Percentiles rank a stretch among this genome's conserved stretches.
Evolutionary conservation across 2,113 vertebrate genomes (phyloP).

Genomic region (Suncus etruscus): DNA sequence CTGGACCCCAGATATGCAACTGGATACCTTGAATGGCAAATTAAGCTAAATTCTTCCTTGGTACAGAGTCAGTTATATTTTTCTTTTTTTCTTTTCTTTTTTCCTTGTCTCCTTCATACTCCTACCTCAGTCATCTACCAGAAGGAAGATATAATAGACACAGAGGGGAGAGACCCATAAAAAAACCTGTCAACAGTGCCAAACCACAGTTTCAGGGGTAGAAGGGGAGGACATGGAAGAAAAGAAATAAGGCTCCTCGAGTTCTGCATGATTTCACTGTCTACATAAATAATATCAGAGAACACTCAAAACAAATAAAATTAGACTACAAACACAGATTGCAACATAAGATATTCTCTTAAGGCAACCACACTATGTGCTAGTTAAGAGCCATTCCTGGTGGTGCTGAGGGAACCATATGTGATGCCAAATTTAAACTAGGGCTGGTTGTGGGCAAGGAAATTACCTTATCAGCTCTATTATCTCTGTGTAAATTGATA

Average conservation of each 20-base stretch:
- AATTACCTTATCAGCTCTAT: no score
- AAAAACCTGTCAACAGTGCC: neutral
- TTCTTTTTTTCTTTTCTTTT: neutral
- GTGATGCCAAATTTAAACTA: no score
- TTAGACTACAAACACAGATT: conserved; percentile 11
- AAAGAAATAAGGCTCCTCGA: conserved; percentile 60
- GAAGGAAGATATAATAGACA: conserved; percentile 54
- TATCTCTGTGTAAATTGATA: no score
- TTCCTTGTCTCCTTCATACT: neutral
- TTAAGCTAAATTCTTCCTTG: neutral
- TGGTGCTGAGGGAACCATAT: no score
- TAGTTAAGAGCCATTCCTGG: no score
- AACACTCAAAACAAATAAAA: conserved; percentile 65
- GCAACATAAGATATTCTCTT: no score
- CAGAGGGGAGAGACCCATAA: neutral
- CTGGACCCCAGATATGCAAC: neutral
- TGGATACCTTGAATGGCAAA: neutral
- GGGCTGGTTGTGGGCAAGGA: no score
- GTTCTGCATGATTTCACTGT: conserved; percentile 70
- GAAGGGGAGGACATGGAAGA: neutral
- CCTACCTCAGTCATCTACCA: conserved; percentile 39
- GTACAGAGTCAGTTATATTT: neutral
- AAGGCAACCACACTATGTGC: no score
- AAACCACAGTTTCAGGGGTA: neutral
- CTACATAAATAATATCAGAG: conserved; percentile 68